A percentile compares a stretch with the other conserved stretches of the same genome.
phyloP scores from a whole-genome alignment of 2,113 vertebrate species.

The Excalfactoria chinensis region DNA sequence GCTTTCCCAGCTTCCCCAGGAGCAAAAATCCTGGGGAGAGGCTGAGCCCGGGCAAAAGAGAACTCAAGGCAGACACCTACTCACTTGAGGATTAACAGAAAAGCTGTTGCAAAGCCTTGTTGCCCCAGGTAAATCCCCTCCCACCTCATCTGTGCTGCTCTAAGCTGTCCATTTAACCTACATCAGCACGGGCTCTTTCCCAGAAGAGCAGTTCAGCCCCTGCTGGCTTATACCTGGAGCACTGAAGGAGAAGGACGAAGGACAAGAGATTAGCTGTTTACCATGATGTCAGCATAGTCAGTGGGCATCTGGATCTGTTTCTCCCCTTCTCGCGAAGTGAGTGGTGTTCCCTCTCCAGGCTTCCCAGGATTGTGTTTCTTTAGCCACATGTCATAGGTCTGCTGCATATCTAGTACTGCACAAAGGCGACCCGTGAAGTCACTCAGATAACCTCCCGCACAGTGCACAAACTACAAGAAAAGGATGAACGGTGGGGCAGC shows the following conservation, averaged over 20 bases:
- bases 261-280: conserved; percentile 54
- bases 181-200: not conserved
- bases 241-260: not conserved
- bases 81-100: not conserved
- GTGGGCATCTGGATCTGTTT: conserved; percentile 95
- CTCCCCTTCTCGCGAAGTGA: conserved; percentile 81
- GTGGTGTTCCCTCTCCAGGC: conserved; percentile 77
- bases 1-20: not conserved
- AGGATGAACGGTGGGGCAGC: not conserved
- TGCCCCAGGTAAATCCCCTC: not conserved
- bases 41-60: not conserved
- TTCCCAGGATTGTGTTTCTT: conserved; percentile 81
- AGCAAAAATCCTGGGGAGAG: not conserved
- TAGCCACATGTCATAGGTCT: conserved; percentile 92
- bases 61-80: not conserved
- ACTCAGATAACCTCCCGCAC: not conserved
- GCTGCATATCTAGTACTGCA: conserved; percentile 91
- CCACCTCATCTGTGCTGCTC: not conserved
- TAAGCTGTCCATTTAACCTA: not conserved
- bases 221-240: not conserved
- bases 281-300: conserved; percentile 90
- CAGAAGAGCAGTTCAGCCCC: not conserved
- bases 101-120: not conserved
- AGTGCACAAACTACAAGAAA: not conserved
- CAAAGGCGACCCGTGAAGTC: not conserved